These are phyloP conservation scores for Nothocercus julius DNA, from an alignment of 2,113 vertebrate species.

Conservation along the genomic window DNA sequence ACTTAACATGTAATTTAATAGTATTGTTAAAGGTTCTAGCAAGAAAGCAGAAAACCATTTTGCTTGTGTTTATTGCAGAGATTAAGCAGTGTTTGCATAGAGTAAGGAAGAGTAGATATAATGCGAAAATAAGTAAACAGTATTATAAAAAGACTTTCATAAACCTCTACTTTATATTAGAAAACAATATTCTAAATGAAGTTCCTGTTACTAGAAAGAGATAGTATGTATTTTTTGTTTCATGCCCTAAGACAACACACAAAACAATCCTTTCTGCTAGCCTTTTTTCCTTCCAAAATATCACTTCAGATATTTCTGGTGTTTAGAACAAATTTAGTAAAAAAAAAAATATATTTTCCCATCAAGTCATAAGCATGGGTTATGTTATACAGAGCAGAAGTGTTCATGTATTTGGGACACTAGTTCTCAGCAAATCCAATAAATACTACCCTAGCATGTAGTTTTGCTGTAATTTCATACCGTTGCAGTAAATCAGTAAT, in stretches of 20 bases:
- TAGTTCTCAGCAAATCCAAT: not conserved
- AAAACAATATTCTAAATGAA: constrained; percentile 2
- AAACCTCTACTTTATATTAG: not conserved
- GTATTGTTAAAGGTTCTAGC: not conserved
- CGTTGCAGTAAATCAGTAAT: not conserved
- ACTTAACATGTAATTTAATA: not conserved
- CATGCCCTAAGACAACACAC: not conserved
- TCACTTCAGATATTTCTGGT: not conserved
- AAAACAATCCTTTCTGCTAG: not conserved
- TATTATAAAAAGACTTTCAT: not conserved
- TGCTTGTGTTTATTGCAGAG: not conserved
- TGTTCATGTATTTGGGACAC: not conserved
- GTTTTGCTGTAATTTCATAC: not conserved
- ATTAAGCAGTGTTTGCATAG: not conserved
- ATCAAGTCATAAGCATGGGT: not conserved
- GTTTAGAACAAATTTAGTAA: not conserved
- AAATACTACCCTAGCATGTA: not conserved
- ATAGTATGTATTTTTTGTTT: not conserved
- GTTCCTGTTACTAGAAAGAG: not conserved
- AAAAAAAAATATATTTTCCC: not conserved
- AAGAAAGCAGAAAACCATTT: not conserved
- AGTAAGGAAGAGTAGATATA: not conserved
- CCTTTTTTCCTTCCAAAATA: not conserved
- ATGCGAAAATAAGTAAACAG: not conserved
- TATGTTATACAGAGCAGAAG: not conserved